These are phyloP conservation scores for Brachyopa scutellaris DNA, from an alignment of 2,888 invertebrate genomes.

Conservation along the genomic window DNA sequence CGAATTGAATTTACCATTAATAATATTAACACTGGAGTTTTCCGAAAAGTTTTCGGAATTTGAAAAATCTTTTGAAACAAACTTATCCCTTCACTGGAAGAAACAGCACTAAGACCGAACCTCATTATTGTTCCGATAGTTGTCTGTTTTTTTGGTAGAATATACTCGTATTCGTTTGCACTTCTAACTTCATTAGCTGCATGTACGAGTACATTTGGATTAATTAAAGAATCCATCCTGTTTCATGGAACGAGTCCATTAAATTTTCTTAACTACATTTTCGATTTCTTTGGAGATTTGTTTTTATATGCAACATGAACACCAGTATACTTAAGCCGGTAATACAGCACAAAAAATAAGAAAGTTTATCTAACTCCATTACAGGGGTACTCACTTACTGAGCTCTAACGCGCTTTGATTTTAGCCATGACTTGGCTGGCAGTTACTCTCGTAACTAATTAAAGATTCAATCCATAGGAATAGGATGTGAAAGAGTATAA, in stretches of 20 bases:
- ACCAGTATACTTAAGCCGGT: not conserved
- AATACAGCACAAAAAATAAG: constrained; percentile 41
- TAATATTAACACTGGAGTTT: constrained; percentile 32
- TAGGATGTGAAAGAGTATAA: constrained; percentile 14
- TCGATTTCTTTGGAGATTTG: not conserved
- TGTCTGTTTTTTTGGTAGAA: not conserved
- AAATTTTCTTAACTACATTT: constrained; percentile 25
- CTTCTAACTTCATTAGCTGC: constrained; percentile 61
- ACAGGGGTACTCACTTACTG: not conserved
- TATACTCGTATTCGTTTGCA: constrained; percentile 13
- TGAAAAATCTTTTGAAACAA: constrained; percentile 48
- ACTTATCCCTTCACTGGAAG: constrained; percentile 19
- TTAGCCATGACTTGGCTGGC: too few relatives aligned
- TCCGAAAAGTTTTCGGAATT: constrained; percentile 33
- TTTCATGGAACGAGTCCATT: constrained; percentile 48
- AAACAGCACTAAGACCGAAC: too few relatives aligned
- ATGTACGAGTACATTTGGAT: constrained; percentile 62
- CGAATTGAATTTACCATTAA: constrained; percentile 39
- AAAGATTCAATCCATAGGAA: constrained; percentile 18
- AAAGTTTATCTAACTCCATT: constrained; percentile 52
- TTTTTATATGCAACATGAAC: too few relatives aligned
- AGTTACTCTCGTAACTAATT: constrained; percentile 3
- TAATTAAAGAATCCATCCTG: constrained; percentile 51
- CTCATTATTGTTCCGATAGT: too few relatives aligned
- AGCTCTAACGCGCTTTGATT: not conserved